Base-by-base conservation (phyloP, 2,113 vertebrate species). In the Oryzias woworae region DNA sequence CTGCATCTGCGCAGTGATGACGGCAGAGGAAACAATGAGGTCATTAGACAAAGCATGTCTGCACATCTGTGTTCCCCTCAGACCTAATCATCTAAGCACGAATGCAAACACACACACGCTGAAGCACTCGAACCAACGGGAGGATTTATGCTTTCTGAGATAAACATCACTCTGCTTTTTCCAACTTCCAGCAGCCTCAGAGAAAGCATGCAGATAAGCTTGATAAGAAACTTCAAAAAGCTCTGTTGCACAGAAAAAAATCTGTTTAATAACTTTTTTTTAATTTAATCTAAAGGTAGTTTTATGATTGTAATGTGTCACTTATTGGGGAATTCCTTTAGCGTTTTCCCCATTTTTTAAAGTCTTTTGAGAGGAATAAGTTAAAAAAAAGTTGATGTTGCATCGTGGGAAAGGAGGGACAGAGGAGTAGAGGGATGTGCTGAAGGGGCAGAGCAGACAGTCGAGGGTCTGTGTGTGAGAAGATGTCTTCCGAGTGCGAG, bases 401-500 rank as follows among this genome's bases (percentile, higher is more conserved):
- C 26, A 58, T 54, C 4, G 16, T 69, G 70, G 53, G 73, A 79
- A 66, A 28, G 58, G 58, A 63, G 28, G 62, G 54, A 57, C 22
- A 47, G 18, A 45, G 51, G 53, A 24, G 51, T 55, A 54, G 56
- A 23, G 45, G 0, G 1, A 53, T 62, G 67, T 50, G 22, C 58
- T 46, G 24, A 20, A 23, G 14, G 52, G 5, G 16, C 20, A 15
- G 28, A 53, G 36, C 64, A 46, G 71, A 64, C 62, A 68, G 79
- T 66, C 14, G 16, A 58, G 74, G 70, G 68, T 16, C 72, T 67
- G 69, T n/a, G 77, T 55, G 67, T 80, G 69, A 73, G 63, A 76
- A 80, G 78, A 82, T 77, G 73, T 77, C 60, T 69, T 75, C 63
- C 75, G 73, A 79, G 79, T 84, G 73, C 56, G 80, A 87, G 64